These are phyloP conservation scores for Rhodinocichla rosea DNA, from an alignment of 2,113 vertebrate genomes.

Conservation along the genomic window DNA sequence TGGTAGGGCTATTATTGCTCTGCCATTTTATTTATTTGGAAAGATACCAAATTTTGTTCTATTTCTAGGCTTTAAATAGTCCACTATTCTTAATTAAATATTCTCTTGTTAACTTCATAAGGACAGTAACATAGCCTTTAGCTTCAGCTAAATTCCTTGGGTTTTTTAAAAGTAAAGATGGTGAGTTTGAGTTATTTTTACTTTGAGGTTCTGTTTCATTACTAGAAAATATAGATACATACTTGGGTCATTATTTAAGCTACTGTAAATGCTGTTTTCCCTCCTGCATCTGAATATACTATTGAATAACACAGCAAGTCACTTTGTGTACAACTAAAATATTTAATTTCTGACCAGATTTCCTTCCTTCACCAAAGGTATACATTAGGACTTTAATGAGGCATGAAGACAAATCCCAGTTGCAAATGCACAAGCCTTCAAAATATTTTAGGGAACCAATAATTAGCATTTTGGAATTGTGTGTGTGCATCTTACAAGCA, in stretches of 20 bases:
- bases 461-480: conserved; percentile 70
- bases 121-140: neutral
- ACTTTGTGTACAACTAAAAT: neutral
- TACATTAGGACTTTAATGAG: conserved; percentile 54
- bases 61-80: neutral
- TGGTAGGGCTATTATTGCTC: neutral
- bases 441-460: conserved; percentile 70
- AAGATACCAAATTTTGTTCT: neutral
- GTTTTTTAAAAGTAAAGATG: neutral
- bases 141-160: neutral
- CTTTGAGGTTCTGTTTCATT: neutral
- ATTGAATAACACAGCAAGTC: neutral
- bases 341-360: conserved; percentile 28
- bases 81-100: neutral
- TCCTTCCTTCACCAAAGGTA: conserved; percentile 24
- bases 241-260: neutral
- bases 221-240: neutral
- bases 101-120: neutral
- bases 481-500: conserved; percentile 62
- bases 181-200: neutral
- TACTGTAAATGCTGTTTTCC: neutral
- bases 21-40: conserved; percentile 2
- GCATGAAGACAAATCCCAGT: conserved; percentile 46
- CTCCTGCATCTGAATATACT: neutral
- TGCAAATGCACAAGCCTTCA: conserved; percentile 40